These are phyloP conservation scores for Rhopilema esculentum DNA, from an alignment of 30 jellyfish, hydroid and myxozoan species.

Conservation along the genomic window DNA sequence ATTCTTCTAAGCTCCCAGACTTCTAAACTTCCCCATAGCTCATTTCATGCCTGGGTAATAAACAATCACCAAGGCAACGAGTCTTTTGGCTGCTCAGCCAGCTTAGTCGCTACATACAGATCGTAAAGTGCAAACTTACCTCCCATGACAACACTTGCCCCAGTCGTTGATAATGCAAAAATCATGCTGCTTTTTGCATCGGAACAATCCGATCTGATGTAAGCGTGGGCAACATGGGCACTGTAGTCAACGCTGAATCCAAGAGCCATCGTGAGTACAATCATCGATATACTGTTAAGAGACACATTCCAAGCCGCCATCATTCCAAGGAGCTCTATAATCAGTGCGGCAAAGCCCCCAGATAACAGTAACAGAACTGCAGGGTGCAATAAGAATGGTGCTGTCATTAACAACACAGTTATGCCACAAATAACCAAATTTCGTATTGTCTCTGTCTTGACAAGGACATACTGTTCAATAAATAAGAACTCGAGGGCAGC, in stretches of 20 bases:
- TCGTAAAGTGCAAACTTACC: no score
- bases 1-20: neutral
- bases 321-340: constrained; percentile 79
- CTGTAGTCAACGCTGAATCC: constrained; percentile 80
- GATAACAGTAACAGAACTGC: constrained; percentile 63
- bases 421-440: constrained; percentile 63
- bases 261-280: constrained; percentile 56
- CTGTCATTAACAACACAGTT: constrained; percentile 70
- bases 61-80: no score
- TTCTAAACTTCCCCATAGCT: neutral
- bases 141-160: constrained; percentile 75
- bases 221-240: constrained; percentile 75
- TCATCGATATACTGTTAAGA: constrained; percentile 58
- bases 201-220: constrained; percentile 36
- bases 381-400: constrained; percentile 79
- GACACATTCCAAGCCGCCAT: constrained; percentile 67
- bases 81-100: neutral
- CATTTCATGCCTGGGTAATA: no score
- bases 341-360: constrained; percentile 62
- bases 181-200: constrained; percentile 18
- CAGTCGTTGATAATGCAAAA: constrained; percentile 36
- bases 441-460: constrained; percentile 53
- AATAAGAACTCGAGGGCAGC: constrained; percentile 22
- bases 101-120: no score
- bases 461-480: constrained; percentile 63